A percentile compares a stretch with the other conserved stretches of the same genome.
Conservation (phyloP, 2,888 invertebrate genomes). For the Arge pagana region DNA sequence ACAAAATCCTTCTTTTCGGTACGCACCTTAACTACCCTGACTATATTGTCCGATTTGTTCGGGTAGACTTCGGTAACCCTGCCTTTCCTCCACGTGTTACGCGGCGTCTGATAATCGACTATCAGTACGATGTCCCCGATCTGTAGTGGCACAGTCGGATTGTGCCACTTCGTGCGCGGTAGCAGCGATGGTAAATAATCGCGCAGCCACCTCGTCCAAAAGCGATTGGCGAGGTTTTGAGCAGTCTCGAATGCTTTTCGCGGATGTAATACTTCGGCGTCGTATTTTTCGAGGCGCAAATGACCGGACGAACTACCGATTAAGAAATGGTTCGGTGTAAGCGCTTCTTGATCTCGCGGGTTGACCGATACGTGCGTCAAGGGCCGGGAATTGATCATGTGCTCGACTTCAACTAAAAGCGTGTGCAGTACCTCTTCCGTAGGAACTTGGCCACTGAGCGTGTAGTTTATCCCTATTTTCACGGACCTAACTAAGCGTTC, state of each 20-base stretch:
- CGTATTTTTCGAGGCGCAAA: background rate
- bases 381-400: too few relatives aligned
- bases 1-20: too few relatives aligned
- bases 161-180: constrained; percentile 28
- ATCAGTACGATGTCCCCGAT: constrained; percentile 29
- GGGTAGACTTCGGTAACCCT: constrained; percentile 10
- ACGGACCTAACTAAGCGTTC: constrained; percentile 32
- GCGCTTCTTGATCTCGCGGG: constrained; percentile 34
- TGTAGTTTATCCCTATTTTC: constrained; percentile 26
- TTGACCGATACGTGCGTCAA: constrained; percentile 30
- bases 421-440: too few relatives aligned
- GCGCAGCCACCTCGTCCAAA: constrained; percentile 43
- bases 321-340: constrained; percentile 46
- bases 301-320: constrained; percentile 25
- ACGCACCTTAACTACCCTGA: constrained; percentile 2
- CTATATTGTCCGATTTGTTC: constrained; percentile 1
- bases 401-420: too few relatives aligned
- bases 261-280: background rate
- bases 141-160: constrained; percentile 18
- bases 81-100: constrained; percentile 30
- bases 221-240: constrained; percentile 26
- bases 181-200: constrained; percentile 37
- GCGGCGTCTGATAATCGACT: constrained; percentile 22
- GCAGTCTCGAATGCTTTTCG: constrained; percentile 26
- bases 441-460: too few relatives aligned